Evolutionary conservation across 2,888 invertebrate genomes (phyloP).

Genomic region (Oxycera nigricornis): DNA sequence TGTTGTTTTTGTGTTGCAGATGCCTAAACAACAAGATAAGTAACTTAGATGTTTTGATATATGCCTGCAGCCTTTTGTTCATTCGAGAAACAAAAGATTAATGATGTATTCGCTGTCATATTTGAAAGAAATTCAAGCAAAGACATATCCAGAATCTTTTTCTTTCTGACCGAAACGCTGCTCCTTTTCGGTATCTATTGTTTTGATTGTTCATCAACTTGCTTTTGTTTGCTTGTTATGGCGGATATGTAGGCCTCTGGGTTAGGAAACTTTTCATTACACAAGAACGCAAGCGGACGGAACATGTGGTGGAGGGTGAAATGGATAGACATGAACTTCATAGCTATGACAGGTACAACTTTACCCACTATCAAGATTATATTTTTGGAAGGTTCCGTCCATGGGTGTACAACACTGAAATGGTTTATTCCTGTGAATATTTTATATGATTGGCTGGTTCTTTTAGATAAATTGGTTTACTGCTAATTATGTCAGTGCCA

Average conservation of each 20-base stretch:
- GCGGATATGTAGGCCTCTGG: neutral
- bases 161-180: neutral
- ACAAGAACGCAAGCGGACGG: neutral
- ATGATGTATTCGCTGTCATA: too few species aligned
- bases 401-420: neutral
- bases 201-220: neutral
- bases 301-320: neutral
- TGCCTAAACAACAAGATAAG: too few species aligned
- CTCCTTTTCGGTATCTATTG: neutral
- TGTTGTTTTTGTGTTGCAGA: too few species aligned
- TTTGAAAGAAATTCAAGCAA: neutral
- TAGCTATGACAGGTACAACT: conserved; percentile 15
- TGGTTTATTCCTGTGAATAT: conserved; percentile 22
- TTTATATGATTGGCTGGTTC: conserved; percentile 29
- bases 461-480: conserved; percentile 38
- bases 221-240: neutral
- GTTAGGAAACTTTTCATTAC: neutral
- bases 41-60: too few species aligned
- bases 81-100: too few species aligned
- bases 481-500: neutral
- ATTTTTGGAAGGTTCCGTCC: neutral
- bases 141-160: neutral
- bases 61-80: too few species aligned
- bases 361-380: neutral
- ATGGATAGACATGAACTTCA: neutral